Evolutionary conservation across 2,113 vertebrate species (phyloP), one percentile per base, ranked within the genome.

Genomic region (Willisornis vidua): DNA sequence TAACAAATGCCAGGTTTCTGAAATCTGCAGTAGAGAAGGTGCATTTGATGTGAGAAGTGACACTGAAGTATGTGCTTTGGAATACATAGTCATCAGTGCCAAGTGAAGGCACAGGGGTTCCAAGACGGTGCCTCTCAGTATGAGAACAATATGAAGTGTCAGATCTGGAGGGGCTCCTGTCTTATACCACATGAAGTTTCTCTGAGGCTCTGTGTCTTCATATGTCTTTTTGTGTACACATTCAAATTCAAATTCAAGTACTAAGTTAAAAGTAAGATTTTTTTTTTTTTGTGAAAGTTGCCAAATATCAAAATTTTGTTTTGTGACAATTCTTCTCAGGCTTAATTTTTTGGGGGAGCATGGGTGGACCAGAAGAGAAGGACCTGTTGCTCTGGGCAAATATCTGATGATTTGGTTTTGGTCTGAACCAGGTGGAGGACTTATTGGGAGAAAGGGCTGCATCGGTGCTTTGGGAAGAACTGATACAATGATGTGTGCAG

Each of bases 401-500:
- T 25, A 24, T 49, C 68, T 92, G 45, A 77, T 87, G 10, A 63
- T 67, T 65, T 94, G 24, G 80, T 94, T 95, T 94, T 93, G 46
- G 12, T 90, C 77, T 97, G 73, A 95, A 95, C 93, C 96, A 99
- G 99, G 99, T 6, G 99, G 99, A 85, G 99, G 99, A 93, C 95
- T 99, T 67, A 99, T 99, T 97, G 99, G 99, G 51, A 99, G 98
- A 94, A 99, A 99, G 97, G 99, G 99, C 88, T 98, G 97, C 97
- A 97, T 98, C 96, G 99, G 99, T 85, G 81, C 97, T 1, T 35
- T 98, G 89, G 98, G 98, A 92, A 99, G 98, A 97, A 98, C 97
- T 0, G 99, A 99, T 94, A 99, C 99, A 9, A 99, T 99, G 99
- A 99, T 99, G 99, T 99, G 99, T 81, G 99, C 98, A 1, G 99